phyloP scores from a whole-genome alignment of 2,113 vertebrate genomes.

The Cephalopholis sonnerati region DNA sequence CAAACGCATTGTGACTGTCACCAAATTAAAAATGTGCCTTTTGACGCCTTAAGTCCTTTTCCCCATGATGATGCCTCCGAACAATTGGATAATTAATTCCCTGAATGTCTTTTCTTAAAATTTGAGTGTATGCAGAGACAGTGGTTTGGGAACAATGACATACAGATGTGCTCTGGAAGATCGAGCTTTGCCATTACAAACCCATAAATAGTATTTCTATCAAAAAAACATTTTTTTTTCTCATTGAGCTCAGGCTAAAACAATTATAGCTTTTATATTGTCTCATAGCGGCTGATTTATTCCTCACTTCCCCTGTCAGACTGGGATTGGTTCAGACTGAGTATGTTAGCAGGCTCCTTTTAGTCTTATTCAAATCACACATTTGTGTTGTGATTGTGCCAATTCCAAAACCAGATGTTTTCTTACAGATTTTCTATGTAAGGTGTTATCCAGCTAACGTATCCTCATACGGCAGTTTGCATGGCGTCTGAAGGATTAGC shows the following conservation, averaged over 20 bases:
- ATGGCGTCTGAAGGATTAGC: too few relatives aligned
- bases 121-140: slow-evolving; percentile 63
- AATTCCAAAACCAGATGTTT: neutral
- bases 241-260: slow-evolving; percentile 47
- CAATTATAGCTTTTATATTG: slow-evolving; percentile 44
- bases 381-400: slow-evolving; percentile 18
- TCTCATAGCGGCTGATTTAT: slow-evolving; percentile 24
- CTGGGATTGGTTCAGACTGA: neutral
- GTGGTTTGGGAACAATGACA: slow-evolving; percentile 67
- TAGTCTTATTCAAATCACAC: slow-evolving; percentile 10
- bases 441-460: neutral
- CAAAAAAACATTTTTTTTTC: slow-evolving; percentile 39
- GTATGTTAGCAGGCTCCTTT: slow-evolving; percentile 11
- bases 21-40: slow-evolving; percentile 51
- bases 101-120: slow-evolving; percentile 55
- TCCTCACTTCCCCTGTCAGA: neutral
- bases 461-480: too few relatives aligned
- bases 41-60: slow-evolving; percentile 53
- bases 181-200: slow-evolving; percentile 46
- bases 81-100: slow-evolving; percentile 67
- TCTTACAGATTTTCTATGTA: neutral
- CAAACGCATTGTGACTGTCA: slow-evolving; percentile 48
- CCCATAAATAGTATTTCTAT: slow-evolving; percentile 65
- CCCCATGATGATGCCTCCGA: slow-evolving; percentile 46
- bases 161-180: slow-evolving; percentile 66